Percentiles rank a stretch among this genome's conserved stretches.
Evolutionary conservation across 2,888 invertebrate species (phyloP).

Genomic region (Ochlodes sylvanus): DNA sequence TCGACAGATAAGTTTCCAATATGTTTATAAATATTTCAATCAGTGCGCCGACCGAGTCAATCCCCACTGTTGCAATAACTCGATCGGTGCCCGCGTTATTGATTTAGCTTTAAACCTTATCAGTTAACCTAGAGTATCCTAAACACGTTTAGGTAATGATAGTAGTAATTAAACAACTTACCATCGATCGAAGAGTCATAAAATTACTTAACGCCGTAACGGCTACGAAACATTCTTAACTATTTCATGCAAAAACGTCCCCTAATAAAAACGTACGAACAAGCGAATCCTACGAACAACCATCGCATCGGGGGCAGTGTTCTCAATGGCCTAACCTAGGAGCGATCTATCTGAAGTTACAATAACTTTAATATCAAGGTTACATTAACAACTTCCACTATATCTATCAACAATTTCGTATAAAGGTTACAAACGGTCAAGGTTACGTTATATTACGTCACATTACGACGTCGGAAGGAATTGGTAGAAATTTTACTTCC

Average conservation of each 20-base stretch:
- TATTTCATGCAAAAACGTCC: constrained; percentile 29
- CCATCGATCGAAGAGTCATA: constrained; percentile 63
- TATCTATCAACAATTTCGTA: constrained; percentile 33
- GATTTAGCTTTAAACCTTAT: constrained; percentile 60
- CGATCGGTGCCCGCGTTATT: constrained; percentile 1
- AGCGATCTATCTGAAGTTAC: constrained; percentile 27
- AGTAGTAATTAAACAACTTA: constrained; percentile 68
- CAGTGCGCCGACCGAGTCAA: constrained; percentile 5
- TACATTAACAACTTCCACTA: constrained; percentile 33
- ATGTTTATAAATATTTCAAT: no score
- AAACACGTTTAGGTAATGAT: constrained; percentile 66
- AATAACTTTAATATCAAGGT: constrained; percentile 30
- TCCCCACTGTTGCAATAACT: not conserved
- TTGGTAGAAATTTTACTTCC: constrained; percentile 40
- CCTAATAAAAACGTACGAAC: constrained; percentile 25
- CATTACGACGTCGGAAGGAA: constrained; percentile 17
- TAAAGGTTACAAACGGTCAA: constrained; percentile 26
- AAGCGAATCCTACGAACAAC: constrained; percentile 29
- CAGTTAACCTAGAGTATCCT: constrained; percentile 71
- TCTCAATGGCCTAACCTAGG: constrained; percentile 30
- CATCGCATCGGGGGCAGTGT: constrained; percentile 34
- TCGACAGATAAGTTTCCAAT: no score
- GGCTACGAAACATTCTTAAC: constrained; percentile 31
- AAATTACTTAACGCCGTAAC: constrained; percentile 55
- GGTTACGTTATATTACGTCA: constrained; percentile 15